A percentile compares a stretch with the other conserved stretches of the same genome.
Conservation (phyloP, 2,113 vertebrate species). For the Bungarus multicinctus region DNA sequence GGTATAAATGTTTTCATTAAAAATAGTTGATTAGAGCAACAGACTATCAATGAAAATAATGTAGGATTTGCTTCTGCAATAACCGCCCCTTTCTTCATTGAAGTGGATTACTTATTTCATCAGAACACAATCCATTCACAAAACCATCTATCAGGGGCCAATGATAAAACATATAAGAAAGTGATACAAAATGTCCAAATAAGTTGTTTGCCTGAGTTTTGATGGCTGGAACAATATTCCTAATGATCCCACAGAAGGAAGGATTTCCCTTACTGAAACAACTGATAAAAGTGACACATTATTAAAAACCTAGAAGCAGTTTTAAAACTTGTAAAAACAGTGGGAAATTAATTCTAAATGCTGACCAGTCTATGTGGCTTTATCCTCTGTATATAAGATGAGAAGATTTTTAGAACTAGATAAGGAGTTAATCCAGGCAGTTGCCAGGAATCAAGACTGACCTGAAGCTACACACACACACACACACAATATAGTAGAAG, state of each 20-base stretch:
- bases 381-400: neutral
- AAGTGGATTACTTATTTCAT: neutral
- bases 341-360: neutral
- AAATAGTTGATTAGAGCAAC: neutral
- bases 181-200: neutral
- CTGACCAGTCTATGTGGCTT: neutral
- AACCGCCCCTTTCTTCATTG: neutral
- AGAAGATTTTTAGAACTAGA: neutral
- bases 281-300: neutral
- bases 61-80: neutral
- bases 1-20: neutral
- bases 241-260: neutral
- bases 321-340: neutral
- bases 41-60: neutral
- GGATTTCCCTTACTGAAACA: neutral
- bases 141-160: neutral
- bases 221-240: neutral
- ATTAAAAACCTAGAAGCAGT: neutral
- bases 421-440: neutral
- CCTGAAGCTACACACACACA: neutral
- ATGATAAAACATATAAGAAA: neutral
- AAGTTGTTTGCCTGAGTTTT: neutral
- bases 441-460: neutral
- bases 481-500: neutral
- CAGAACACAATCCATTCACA: neutral